These are phyloP conservation scores for Arctopsyche grandis DNA, from an alignment of 1,140 invertebrate genomes.

Conservation along the genomic window DNA sequence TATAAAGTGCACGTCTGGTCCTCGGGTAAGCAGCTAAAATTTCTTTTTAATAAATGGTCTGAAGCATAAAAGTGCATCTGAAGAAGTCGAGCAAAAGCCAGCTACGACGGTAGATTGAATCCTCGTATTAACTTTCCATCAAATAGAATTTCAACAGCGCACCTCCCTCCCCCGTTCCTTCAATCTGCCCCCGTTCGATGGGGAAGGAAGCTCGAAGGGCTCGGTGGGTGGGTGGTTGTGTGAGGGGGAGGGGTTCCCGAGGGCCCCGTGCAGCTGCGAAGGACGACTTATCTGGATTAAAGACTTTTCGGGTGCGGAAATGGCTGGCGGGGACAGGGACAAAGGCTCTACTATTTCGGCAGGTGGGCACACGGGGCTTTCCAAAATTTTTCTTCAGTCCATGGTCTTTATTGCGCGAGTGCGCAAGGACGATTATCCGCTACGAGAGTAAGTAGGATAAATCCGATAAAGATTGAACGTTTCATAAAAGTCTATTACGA, in stretches of 20 bases:
- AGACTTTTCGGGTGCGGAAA: slow-evolving; percentile 47
- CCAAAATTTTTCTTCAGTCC: not conserved
- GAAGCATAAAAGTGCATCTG: slow-evolving; percentile 33
- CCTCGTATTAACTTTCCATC: slow-evolving; percentile 39
- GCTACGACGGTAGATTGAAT: slow-evolving; percentile 31
- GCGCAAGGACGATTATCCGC: not conserved
- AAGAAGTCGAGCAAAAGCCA: slow-evolving; percentile 26
- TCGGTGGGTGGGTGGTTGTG: not conserved
- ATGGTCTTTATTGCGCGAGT: slow-evolving; percentile 2
- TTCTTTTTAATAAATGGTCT: slow-evolving; percentile 12
- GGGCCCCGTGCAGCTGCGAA: slow-evolving; percentile 32
- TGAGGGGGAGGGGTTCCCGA: not conserved
- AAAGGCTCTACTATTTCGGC: slow-evolving; percentile 37
- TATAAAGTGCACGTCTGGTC: too few relatives aligned
- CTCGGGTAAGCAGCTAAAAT: slow-evolving; percentile 3
- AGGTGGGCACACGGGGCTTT: slow-evolving; percentile 30
- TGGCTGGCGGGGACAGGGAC: slow-evolving; percentile 29
- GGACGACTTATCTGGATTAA: slow-evolving; percentile 52
- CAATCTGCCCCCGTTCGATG: too few relatives aligned
- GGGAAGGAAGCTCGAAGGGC: not conserved
- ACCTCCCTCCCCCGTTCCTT: not conserved
- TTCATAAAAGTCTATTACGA: slow-evolving; percentile 27
- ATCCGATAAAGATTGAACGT: slow-evolving; percentile 25
- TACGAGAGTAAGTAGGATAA: not conserved
- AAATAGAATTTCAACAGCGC: slow-evolving; percentile 36